phyloP scores from a whole-genome alignment of 2,113 vertebrate genomes.

The Sciurus niger region DNA sequence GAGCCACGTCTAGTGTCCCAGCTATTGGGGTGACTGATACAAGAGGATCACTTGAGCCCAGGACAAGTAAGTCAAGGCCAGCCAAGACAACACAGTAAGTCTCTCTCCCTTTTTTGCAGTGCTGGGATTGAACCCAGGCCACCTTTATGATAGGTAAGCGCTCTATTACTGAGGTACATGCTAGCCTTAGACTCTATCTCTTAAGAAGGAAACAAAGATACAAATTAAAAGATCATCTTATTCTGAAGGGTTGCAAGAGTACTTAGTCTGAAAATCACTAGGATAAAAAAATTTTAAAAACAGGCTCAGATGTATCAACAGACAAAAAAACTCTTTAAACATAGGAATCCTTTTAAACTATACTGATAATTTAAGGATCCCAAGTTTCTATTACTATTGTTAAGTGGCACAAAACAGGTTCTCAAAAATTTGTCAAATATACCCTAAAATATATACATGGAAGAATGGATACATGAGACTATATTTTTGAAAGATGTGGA shows the following conservation, averaged over 20 bases:
- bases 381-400: slow-evolving; percentile 6
- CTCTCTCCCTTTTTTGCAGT: neutral
- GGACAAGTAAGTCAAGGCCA: too few relatives aligned
- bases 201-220: neutral
- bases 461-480: neutral
- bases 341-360: neutral
- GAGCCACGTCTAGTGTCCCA: neutral
- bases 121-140: neutral
- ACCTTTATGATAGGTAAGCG: too few relatives aligned
- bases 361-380: neutral
- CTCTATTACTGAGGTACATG: neutral
- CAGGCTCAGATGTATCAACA: neutral
- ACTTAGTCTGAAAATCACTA: slow-evolving; percentile 19
- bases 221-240: neutral
- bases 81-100: too few relatives aligned
- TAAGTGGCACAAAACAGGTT: slow-evolving; percentile 24
- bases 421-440: neutral
- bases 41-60: neutral
- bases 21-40: neutral
- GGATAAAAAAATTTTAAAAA: slow-evolving; percentile 4
- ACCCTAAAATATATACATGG: neutral
- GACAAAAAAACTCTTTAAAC: neutral
- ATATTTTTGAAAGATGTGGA: neutral
- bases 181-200: neutral
- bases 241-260: neutral